A percentile compares a stretch with the other conserved stretches of the same genome.
These are phyloP conservation scores for Turritopsis rubra DNA, from an alignment of 30 jellyfish, hydroid and myxozoan genomes.

Conservation along the genomic window DNA sequence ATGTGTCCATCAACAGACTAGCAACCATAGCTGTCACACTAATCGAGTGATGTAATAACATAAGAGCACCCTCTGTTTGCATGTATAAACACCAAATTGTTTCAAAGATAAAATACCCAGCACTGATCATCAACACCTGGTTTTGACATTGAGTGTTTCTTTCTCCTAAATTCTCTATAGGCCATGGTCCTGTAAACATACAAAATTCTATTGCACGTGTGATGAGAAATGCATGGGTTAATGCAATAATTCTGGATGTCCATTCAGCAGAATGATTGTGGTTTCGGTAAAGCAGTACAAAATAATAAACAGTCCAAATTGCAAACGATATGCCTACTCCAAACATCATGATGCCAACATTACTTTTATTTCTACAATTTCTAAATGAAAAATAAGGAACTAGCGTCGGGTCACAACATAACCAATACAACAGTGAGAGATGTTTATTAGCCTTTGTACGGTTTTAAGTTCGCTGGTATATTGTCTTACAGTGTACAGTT, in stretches of 20 bases:
- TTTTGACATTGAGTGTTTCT: constrained; percentile 45
- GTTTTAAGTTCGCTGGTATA: no score
- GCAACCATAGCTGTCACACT: constrained; percentile 67
- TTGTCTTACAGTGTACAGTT: no score
- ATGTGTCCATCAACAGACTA: constrained; percentile 47
- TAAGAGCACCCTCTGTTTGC: constrained; percentile 75
- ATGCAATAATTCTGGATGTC: constrained; percentile 73
- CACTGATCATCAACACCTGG: constrained; percentile 37
- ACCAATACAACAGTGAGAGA: no score
- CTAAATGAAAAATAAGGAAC: background rate
- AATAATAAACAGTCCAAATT: constrained; percentile 50
- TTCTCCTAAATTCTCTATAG: constrained; percentile 62
- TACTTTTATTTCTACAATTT: background rate
- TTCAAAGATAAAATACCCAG: constrained; percentile 81
- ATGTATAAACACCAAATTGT: constrained; percentile 67
- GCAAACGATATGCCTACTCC: background rate
- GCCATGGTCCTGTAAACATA: constrained; percentile 52
- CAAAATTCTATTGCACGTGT: constrained; percentile 34
- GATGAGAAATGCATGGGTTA: constrained; percentile 59
- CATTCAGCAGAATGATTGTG: constrained; percentile 42
- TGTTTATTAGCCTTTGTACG: no score
- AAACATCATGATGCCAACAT: background rate
- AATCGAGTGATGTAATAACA: constrained; percentile 72
- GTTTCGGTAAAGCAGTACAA: constrained; percentile 11
- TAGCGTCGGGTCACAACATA: no score